A percentile compares a stretch with the other conserved stretches of the same genome.
phyloP scores from a whole-genome alignment of 2,888 invertebrate genomes.

The Malthinus seriepunctatus region DNA sequence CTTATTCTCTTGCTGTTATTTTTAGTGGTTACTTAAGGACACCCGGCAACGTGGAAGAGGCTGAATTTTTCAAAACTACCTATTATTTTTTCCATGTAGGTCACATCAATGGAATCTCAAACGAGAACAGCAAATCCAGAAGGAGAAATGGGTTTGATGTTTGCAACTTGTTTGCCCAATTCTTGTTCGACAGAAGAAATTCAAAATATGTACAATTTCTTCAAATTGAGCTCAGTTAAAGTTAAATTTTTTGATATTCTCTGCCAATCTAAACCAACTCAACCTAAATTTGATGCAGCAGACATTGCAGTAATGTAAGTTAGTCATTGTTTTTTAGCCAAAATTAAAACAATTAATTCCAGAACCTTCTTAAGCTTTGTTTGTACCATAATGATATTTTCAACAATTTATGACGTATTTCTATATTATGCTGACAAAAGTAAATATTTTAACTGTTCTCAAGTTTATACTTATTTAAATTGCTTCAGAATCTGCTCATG shows the following conservation, averaged over 20 bases:
- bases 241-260: not conserved
- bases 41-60: too few relatives aligned
- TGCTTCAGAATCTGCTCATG: conserved; percentile 28
- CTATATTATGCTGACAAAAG: conserved; percentile 23
- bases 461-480: too few relatives aligned
- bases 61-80: too few relatives aligned
- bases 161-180: conserved; percentile 24
- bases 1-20: too few relatives aligned
- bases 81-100: too few relatives aligned
- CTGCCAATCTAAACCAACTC: conserved; percentile 3
- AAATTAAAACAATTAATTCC: not conserved
- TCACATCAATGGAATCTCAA: not conserved
- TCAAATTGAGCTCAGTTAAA: not conserved
- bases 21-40: too few relatives aligned
- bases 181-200: conserved; percentile 15
- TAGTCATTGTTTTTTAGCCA: not conserved
- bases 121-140: not conserved
- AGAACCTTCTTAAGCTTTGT: conserved; percentile 15
- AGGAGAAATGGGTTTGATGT: not conserved
- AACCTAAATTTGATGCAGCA: conserved; percentile 5
- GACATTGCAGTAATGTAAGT: conserved; percentile 16
- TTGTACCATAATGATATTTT: conserved; percentile 21
- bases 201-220: not conserved
- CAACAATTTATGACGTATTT: conserved; percentile 32
- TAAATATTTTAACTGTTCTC: conserved; percentile 21